A percentile compares a stretch with the other conserved stretches of the same genome.
These are phyloP conservation scores for Didymodactylos carnosus DNA, from an alignment of 2,888 invertebrate species.

Conservation along the genomic window DNA sequence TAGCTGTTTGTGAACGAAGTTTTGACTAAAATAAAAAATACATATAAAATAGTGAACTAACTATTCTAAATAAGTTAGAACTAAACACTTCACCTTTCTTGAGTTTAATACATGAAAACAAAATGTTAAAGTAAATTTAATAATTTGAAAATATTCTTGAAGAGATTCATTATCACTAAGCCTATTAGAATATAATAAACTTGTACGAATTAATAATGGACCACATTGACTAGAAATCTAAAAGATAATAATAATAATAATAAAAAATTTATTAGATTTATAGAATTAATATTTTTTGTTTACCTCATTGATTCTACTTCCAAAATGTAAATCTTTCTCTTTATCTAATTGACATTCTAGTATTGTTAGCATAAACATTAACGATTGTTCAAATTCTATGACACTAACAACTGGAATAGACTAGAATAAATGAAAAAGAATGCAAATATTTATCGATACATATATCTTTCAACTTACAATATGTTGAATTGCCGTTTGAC, in stretches of 20 bases:
- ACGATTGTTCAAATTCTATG: neutral
- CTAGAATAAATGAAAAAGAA: neutral
- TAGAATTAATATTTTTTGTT: too few species aligned
- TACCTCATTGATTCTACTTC: neutral
- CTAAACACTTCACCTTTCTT: neutral
- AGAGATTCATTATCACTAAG: too few species aligned
- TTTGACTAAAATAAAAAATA: neutral
- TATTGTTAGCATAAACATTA: neutral
- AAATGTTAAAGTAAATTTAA: neutral
- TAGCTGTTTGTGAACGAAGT: neutral
- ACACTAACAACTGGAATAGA: neutral
- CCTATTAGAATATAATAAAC: neutral
- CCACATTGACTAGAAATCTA: neutral
- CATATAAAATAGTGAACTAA: neutral
- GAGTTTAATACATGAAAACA: neutral
- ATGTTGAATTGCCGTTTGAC: neutral
- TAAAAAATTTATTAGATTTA: too few species aligned
- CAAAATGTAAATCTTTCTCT: neutral
- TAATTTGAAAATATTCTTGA: neutral
- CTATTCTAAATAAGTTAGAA: neutral
- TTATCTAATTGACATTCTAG: neutral
- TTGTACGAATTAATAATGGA: neutral
- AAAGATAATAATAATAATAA: neutral
- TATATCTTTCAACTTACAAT: neutral
- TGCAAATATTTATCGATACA: neutral